These are phyloP conservation scores for Chamaea fasciata DNA, from an alignment of 2,113 vertebrate genomes.

Conservation along the genomic window DNA sequence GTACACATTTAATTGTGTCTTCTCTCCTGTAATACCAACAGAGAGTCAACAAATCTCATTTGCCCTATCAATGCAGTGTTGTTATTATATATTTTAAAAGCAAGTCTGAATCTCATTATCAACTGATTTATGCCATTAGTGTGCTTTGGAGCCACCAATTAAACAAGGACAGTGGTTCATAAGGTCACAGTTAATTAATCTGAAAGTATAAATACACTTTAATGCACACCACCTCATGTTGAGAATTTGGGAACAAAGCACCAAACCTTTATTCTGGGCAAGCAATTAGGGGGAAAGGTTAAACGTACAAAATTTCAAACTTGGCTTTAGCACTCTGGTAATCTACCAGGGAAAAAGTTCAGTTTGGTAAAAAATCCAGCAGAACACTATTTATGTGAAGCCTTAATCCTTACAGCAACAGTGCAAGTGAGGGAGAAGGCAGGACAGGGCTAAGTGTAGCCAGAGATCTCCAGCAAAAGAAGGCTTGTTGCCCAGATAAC, in stretches of 20 bases:
- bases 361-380: conserved; percentile 45
- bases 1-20: conserved; percentile 50
- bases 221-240: conserved; percentile 74
- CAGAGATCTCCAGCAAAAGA: conserved; percentile 65
- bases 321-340: background rate
- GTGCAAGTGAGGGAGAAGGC: conserved; percentile 48
- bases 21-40: conserved; percentile 43
- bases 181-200: conserved; percentile 86
- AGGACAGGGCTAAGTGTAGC: conserved; percentile 24
- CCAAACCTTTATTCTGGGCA: conserved; percentile 43
- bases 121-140: conserved; percentile 85
- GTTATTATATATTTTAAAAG: conserved; percentile 81
- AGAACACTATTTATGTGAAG: conserved; percentile 43
- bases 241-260: conserved; percentile 65
- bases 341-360: conserved; percentile 21
- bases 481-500: conserved; percentile 61
- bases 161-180: conserved; percentile 85
- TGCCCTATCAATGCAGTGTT: conserved; percentile 73
- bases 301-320: conserved; percentile 28
- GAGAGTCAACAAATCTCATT: conserved; percentile 70
- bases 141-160: conserved; percentile 81
- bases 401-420: conserved; percentile 64
- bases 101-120: conserved; percentile 85
- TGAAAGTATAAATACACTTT: conserved; percentile 69
- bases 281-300: conserved; percentile 55